Percentiles rank a stretch among this genome's conserved stretches.
Conservation (phyloP, 2,888 invertebrate genomes). For the Ptycholaimellus sp. region DNA sequence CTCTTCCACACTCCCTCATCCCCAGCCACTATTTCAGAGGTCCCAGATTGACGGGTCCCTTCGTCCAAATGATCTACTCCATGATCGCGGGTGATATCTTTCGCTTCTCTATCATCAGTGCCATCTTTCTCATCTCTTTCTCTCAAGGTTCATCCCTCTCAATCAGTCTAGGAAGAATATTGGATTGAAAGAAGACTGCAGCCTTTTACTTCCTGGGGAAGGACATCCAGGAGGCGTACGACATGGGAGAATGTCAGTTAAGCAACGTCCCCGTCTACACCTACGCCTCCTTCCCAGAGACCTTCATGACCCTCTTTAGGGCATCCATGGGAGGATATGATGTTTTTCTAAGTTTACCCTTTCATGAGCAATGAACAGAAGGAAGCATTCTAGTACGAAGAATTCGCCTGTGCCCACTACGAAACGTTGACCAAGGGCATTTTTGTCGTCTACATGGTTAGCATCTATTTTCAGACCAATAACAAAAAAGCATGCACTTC, state of each 20-base stretch:
- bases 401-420: conserved; percentile 64
- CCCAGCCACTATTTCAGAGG: no score
- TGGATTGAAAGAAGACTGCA: no score
- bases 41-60: conserved; percentile 60
- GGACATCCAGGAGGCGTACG: conserved; percentile 27
- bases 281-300: conserved; percentile 51
- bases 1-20: no score
- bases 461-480: no score
- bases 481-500: no score
- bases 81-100: conserved; percentile 98
- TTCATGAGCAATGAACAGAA: no score
- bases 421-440: conserved; percentile 74
- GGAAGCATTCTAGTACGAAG: conserved; percentile 72
- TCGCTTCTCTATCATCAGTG: conserved; percentile 87
- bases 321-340: conserved; percentile 92
- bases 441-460: conserved; percentile 91
- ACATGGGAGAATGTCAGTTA: no score
- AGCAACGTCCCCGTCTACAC: conserved; percentile 20
- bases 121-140: conserved; percentile 75
- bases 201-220: conserved; percentile 56
- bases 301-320: conserved; percentile 92
- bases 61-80: conserved; percentile 96
- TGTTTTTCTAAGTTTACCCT: no score
- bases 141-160: no score
- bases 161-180: no score